These are phyloP conservation scores for Oreortyx pictus DNA, from an alignment of 2,797 vertebrate species.

Conservation along the genomic window DNA sequence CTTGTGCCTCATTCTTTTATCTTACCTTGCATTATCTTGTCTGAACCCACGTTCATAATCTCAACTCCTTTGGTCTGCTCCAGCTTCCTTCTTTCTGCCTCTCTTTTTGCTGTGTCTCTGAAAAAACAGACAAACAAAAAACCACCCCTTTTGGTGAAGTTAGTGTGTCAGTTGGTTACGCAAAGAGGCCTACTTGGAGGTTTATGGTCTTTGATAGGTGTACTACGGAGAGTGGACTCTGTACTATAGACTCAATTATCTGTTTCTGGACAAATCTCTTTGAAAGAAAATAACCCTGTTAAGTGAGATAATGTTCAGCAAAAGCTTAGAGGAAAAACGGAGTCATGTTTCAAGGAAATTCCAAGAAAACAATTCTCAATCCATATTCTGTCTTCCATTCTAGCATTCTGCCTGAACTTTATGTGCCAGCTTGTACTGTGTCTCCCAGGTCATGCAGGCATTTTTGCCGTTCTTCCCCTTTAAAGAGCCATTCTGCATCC, in stretches of 20 bases:
- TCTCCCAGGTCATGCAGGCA: neutral
- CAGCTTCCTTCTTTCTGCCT: neutral
- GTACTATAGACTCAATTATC: neutral
- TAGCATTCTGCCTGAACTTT: neutral
- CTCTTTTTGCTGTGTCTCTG: neutral
- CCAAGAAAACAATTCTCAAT: neutral
- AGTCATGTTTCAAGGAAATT: neutral
- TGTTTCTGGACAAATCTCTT: neutral
- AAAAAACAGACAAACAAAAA: neutral
- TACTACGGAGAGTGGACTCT: neutral
- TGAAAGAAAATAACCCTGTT: neutral
- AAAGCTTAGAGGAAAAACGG: neutral
- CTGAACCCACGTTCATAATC: neutral
- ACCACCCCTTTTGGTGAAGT: neutral
- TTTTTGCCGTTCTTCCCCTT: neutral
- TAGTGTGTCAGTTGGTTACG: fast-evolving
- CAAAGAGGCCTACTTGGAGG: neutral
- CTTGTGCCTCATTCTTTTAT: neutral
- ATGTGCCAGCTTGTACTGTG: neutral
- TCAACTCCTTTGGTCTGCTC: neutral
- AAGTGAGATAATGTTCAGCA: neutral
- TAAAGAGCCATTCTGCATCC: neutral
- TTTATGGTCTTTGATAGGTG: neutral
- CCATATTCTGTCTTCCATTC: neutral
- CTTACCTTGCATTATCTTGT: neutral